Evolutionary conservation across 2,888 invertebrate species (phyloP), one percentile per base, ranked within the genome.

Genomic region (Harpalus rufipes): DNA sequence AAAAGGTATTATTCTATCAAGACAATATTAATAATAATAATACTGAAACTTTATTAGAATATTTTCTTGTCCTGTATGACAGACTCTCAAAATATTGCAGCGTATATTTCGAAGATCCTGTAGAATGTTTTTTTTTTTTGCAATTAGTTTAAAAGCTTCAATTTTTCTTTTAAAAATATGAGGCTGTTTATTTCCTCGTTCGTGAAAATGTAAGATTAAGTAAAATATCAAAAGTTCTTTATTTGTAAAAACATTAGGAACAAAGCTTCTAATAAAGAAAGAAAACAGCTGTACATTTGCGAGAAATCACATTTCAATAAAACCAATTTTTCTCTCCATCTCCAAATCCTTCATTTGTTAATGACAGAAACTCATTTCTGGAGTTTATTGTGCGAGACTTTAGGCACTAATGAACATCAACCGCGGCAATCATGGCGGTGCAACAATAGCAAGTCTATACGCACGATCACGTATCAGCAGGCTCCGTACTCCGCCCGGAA

Each of bases 381-480:
- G 3, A 74, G 72, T 18, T 74, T 74, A 74, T 74, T 74, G 72
- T 74, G 16, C 16, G 41, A 5, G 41, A 32, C 14, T n/a, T 68
- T 41, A 32, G 39, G 72, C 44, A 51, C 72, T 74, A 74, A 74
- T 74, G 72, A 74, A 74, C 72, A 44, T 41, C 41, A 74, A 44
- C 72, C 72, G 14, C 72, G 2, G 72, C 4, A 74, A 68, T 39
- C n/a, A 39, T 39, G 14, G n/a, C 39, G 39, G 10, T 51, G 72
- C 44, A 74, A 74, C 68, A 68, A 25, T 68, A 32, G 68, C 39
- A 68, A 68, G 32, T 8, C 68, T 74, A 16, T 44, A 74, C 72
- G 72, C 72, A 74, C 72, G 72, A 41, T 74, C 44, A 74, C 72
- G 72, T 74, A 74, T 74, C 72, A 74, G 5, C 44, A 51, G 44